A percentile compares a stretch with the other conserved stretches of the same genome.
These are phyloP conservation scores for Tenthredo mesomela DNA, from an alignment of 2,888 invertebrate species.

Conservation along the genomic window DNA sequence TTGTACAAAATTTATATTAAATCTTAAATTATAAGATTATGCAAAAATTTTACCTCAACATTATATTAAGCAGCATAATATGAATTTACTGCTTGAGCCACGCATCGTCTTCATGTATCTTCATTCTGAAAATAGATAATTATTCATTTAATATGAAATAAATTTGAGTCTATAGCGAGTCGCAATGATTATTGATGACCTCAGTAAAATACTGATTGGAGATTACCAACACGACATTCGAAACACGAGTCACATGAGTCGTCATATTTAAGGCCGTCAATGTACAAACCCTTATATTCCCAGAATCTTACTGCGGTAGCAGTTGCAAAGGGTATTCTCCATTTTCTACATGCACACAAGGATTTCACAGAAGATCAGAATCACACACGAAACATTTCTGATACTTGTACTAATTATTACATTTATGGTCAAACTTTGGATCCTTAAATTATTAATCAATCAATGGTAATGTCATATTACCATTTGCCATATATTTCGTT, in stretches of 20 bases:
- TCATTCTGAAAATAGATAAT: constrained; percentile 75
- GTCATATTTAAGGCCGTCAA: constrained; percentile 29
- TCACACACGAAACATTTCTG: neutral
- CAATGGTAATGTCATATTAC: neutral
- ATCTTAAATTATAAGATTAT: constrained; percentile 70
- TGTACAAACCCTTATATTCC: neutral
- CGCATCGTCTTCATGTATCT: constrained; percentile 58
- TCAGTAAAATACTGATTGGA: constrained; percentile 4
- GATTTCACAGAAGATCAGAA: constrained; percentile 19
- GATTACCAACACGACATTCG: constrained; percentile 37
- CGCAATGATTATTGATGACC: constrained; percentile 39
- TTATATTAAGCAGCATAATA: constrained; percentile 72
- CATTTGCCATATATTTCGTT: neutral
- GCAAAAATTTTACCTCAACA: constrained; percentile 77
- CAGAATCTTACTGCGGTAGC: constrained; percentile 44
- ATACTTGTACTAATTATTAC: constrained; percentile 1
- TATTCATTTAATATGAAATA: constrained; percentile 57
- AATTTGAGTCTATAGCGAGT: neutral
- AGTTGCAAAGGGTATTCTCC: constrained; percentile 38
- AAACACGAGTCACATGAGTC: constrained; percentile 32
- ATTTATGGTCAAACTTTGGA: neutral
- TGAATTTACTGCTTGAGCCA: constrained; percentile 63
- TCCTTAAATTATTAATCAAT: neutral
- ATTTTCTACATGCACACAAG: constrained; percentile 42
- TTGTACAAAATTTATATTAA: constrained; percentile 55